Conservation (phyloP, 1,140 invertebrate species). For the Danaus melanippus region DNA sequence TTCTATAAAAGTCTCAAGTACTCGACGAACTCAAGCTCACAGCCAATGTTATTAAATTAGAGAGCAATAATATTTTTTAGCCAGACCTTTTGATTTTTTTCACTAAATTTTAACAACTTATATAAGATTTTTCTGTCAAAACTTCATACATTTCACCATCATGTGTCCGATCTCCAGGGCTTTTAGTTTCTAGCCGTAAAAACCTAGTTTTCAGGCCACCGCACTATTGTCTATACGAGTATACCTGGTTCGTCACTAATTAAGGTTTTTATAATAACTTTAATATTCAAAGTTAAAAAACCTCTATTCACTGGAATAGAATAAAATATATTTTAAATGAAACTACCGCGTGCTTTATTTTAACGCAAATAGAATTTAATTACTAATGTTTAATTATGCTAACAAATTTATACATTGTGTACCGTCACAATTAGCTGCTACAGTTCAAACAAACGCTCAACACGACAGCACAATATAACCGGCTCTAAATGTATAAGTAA, state of each 20-base stretch:
- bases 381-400: slow-evolving; percentile 16
- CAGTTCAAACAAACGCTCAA: slow-evolving; percentile 7
- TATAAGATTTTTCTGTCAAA: too few relatives aligned
- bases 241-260: slow-evolving; percentile 22
- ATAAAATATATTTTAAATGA: too few relatives aligned
- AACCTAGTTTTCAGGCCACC: slow-evolving; percentile 19
- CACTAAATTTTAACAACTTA: too few relatives aligned
- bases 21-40: slow-evolving; percentile 1
- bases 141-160: slow-evolving; percentile 9
- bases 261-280: slow-evolving; percentile 30
- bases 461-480: not conserved
- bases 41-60: too few relatives aligned
- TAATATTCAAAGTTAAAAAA: slow-evolving; percentile 24
- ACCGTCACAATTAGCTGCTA: slow-evolving; percentile 9
- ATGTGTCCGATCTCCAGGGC: slow-evolving; percentile 19
- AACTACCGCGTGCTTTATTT: too few relatives aligned
- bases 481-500: too few relatives aligned
- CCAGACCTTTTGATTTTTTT: too few relatives aligned
- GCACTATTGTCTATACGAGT: slow-evolving; percentile 20
- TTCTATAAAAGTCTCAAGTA: slow-evolving; percentile 23
- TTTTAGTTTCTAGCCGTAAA: slow-evolving; percentile 15
- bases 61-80: too few relatives aligned
- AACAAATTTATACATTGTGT: slow-evolving; percentile 14
- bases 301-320: not conserved
- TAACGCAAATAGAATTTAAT: slow-evolving; percentile 6